Evolutionary conservation across 2,888 invertebrate species (phyloP).

Genomic region (Holacanthella duospinosa): DNA sequence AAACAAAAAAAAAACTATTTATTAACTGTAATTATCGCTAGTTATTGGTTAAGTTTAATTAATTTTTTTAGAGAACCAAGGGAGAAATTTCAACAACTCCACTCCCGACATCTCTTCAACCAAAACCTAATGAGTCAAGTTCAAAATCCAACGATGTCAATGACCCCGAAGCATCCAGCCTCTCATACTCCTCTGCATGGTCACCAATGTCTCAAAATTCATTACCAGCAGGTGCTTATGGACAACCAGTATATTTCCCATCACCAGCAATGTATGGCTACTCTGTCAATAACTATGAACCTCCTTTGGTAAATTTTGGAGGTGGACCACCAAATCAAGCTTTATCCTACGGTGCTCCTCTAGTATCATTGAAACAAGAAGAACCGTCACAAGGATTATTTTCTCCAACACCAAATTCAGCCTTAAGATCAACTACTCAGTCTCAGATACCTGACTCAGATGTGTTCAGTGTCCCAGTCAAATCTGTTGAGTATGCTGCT

Average conservation of each 20-base stretch:
- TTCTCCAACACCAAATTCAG: neutral
- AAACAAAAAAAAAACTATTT: no score
- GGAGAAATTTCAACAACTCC: neutral
- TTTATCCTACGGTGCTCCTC: neutral
- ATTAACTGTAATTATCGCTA: no score
- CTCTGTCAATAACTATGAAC: slow-evolving; percentile 1
- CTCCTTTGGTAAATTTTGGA: neutral
- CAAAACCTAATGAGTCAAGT: neutral
- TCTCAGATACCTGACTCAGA: no score
- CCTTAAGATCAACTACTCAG: no score
- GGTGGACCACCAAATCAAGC: neutral
- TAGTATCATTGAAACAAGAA: no score
- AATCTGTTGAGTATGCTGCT: neutral
- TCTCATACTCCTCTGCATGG: neutral
- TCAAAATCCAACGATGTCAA: neutral
- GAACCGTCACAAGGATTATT: neutral
- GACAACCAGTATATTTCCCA: neutral
- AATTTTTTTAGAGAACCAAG: no score
- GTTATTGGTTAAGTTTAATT: no score
- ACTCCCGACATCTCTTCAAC: neutral
- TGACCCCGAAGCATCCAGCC: neutral
- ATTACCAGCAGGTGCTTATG: neutral
- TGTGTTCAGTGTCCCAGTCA: neutral
- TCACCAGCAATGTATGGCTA: neutral
- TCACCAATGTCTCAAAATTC: neutral